A percentile compares a stretch with the other conserved stretches of the same genome.
Evolutionary conservation across 2,888 invertebrate species (phyloP).

Genomic region (Apeira syringaria): DNA sequence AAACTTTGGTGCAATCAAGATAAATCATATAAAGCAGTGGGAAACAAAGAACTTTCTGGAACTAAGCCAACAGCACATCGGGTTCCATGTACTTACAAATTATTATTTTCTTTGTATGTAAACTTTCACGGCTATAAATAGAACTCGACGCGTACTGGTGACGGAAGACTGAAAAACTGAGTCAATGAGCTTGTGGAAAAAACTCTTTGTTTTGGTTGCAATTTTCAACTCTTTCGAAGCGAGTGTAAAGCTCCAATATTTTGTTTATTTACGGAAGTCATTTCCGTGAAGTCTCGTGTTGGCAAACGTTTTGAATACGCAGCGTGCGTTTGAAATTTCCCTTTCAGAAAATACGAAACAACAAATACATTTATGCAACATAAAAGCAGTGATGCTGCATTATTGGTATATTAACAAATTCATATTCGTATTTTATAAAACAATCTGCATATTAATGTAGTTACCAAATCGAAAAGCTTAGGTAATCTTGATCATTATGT

Average conservation of each 20-base stretch:
- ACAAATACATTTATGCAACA: no score
- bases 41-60: conserved; percentile 70
- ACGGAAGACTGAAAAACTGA: conserved; percentile 29
- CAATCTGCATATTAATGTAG: no score
- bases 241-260: conserved; percentile 7
- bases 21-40: conserved; percentile 56
- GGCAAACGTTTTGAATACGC: conserved; percentile 9
- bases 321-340: conserved; percentile 6
- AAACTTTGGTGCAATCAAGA: conserved; percentile 22
- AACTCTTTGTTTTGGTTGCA: conserved; percentile 26
- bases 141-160: conserved; percentile 36
- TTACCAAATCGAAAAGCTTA: no score
- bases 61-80: conserved; percentile 48
- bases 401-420: no score
- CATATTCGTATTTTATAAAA: no score
- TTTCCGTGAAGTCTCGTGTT: conserved; percentile 14
- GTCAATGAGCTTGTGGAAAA: conserved; percentile 52
- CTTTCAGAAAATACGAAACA: neutral
- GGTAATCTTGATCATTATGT: no score
- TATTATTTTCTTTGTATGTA: conserved; percentile 61
- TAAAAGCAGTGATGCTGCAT: no score
- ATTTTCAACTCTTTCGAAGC: neutral
- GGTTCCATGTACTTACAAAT: conserved; percentile 38
- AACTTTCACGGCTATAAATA: conserved; percentile 45
- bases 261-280: conserved; percentile 26